A percentile compares a stretch with the other conserved stretches of the same genome.
phyloP scores from a whole-genome alignment of 53 echinoderm and acorn worm species.

The Paracentrotus lividus region DNA sequence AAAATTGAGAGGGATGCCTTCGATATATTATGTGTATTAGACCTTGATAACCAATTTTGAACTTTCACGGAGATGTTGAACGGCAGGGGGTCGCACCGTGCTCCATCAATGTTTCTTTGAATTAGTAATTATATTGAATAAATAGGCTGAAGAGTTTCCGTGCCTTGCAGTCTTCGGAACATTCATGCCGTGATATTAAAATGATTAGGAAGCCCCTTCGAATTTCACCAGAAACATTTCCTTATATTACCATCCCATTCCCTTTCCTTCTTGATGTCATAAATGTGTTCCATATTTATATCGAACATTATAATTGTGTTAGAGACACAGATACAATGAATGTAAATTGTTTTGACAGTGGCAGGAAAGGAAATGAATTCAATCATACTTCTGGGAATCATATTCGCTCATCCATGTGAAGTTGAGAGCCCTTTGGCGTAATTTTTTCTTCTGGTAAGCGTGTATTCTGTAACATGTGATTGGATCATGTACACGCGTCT shows the following conservation, averaged over 20 bases:
- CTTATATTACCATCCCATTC: neutral
- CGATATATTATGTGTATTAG: no score
- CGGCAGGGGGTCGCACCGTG: neutral
- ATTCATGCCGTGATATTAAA: neutral
- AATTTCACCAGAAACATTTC: conserved; percentile 16
- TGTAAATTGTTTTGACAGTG: conserved; percentile 18
- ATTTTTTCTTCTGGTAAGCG: no score
- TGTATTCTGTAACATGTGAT: neutral
- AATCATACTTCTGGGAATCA: neutral
- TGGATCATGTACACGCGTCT: neutral
- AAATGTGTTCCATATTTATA: neutral
- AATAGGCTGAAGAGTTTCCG: neutral
- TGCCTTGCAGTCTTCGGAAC: neutral
- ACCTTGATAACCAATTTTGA: no score
- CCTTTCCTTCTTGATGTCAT: neutral
- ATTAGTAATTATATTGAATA: neutral
- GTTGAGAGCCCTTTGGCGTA: no score
- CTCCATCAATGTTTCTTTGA: neutral
- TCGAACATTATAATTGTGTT: neutral
- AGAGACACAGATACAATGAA: neutral
- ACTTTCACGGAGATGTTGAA: neutral
- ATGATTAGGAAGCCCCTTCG: neutral
- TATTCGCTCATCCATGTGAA: neutral
- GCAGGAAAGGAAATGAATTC: neutral
- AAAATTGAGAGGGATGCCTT: no score